Evolutionary conservation across 2,888 invertebrate species (phyloP).

Genomic region (Sinohyriopsis cumingii): DNA sequence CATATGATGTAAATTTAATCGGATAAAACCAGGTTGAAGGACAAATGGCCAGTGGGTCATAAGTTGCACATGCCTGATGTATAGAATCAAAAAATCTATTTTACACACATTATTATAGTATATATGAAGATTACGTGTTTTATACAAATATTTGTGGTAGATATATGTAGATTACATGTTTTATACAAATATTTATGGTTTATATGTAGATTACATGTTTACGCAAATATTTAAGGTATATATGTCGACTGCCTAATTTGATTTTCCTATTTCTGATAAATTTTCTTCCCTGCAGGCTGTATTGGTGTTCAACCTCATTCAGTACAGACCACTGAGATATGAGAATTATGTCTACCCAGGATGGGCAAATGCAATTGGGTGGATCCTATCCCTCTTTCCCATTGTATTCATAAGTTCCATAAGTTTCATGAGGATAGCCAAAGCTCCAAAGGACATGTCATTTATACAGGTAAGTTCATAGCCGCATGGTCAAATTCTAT

Average conservation of each 20-base stretch:
- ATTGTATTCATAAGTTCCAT: constrained; percentile 77
- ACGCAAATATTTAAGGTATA: not conserved
- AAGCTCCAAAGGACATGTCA: constrained; percentile 58
- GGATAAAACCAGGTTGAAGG: too few species aligned
- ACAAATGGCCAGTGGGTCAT: too few species aligned
- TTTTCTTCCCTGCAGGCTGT: constrained; percentile 77
- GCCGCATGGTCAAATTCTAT: too few species aligned
- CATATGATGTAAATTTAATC: too few species aligned
- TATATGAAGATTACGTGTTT: too few species aligned
- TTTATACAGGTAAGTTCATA: constrained; percentile 59
- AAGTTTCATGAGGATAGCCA: constrained; percentile 58
- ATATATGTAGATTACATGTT: too few species aligned
- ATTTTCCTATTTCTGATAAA: not conserved
- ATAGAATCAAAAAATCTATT: too few species aligned
- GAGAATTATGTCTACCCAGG: constrained; percentile 83
- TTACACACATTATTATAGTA: too few species aligned
- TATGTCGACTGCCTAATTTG: not conserved
- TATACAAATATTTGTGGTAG: too few species aligned
- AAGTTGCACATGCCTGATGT: too few species aligned
- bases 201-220: not conserved
- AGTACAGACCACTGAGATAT: constrained; percentile 83
- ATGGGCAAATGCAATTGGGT: constrained; percentile 86
- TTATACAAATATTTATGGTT: too few species aligned
- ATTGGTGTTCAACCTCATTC: constrained; percentile 85
- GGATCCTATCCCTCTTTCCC: constrained; percentile 83